Percentiles rank a stretch among this genome's conserved stretches.
Evolutionary conservation across 2,888 invertebrate genomes (phyloP).

Genomic region (Drosophila sordidula): DNA sequence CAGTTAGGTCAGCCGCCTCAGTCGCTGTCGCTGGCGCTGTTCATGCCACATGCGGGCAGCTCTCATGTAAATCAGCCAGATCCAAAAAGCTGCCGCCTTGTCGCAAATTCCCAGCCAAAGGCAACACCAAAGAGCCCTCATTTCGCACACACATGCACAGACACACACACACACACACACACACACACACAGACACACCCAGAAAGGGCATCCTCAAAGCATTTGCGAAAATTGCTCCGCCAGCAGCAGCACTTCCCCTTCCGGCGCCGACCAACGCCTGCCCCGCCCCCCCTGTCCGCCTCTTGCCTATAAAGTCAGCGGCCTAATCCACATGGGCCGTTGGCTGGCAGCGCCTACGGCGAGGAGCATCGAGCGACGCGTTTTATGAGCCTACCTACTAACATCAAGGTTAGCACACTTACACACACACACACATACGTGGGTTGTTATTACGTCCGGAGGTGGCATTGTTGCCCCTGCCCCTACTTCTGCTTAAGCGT

Average conservation of each 20-base stretch:
- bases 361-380: conserved; percentile 42
- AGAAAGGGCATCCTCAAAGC: conserved; percentile 40
- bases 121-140: conserved; percentile 37
- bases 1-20: conserved; percentile 22
- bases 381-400: conserved; percentile 62
- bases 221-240: conserved; percentile 50
- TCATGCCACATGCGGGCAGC: conserved; percentile 24
- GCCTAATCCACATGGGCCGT: conserved; percentile 48
- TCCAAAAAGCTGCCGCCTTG: conserved; percentile 29
- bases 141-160: conserved; percentile 24
- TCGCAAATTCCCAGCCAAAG: conserved; percentile 18
- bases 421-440: conserved; percentile 26
- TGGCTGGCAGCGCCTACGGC: conserved; percentile 34
- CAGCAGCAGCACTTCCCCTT: conserved; percentile 12
- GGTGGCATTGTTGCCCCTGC: conserved; percentile 41
- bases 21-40: conserved; percentile 5
- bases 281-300: neutral
- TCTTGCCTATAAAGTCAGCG: conserved; percentile 47
- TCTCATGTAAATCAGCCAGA: conserved; percentile 48
- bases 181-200: conserved; percentile 8
- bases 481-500: conserved; percentile 30
- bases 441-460: conserved; percentile 65
- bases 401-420: conserved; percentile 50
- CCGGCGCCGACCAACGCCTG: neutral
- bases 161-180: conserved; percentile 8